Evolutionary conservation across 2,113 vertebrate genomes (phyloP).

Genomic region (Sminthopsis crassicaudata): DNA sequence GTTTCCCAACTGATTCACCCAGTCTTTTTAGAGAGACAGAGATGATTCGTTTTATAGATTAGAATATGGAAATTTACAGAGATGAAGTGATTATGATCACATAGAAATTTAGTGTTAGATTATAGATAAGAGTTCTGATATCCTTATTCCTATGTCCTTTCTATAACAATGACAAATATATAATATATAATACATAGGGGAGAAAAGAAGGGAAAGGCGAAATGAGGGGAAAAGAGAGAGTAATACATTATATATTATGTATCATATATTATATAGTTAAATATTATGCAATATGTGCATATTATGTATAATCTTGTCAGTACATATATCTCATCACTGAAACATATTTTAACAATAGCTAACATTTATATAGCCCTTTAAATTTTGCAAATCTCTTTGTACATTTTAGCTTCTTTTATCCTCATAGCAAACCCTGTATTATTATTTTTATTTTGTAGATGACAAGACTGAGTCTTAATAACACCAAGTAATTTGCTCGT

Average conservation of each 20-base stretch:
- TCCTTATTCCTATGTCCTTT: background rate
- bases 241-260: too few species aligned
- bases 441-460: background rate
- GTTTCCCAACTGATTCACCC: background rate
- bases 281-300: background rate
- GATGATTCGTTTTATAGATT: background rate
- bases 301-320: background rate
- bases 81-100: background rate
- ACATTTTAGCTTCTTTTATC: background rate
- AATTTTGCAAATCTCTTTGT: background rate
- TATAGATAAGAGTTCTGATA: background rate
- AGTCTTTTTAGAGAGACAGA: background rate
- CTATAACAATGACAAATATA: background rate
- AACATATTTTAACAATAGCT: background rate
- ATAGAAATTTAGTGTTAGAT: background rate
- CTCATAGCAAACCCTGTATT: background rate
- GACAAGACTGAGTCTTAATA: background rate
- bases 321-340: background rate
- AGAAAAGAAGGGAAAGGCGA: background rate
- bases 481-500: background rate
- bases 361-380: background rate
- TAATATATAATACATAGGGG: background rate
- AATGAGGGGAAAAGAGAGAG: background rate
- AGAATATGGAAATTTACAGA: background rate
- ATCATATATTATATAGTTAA: too few species aligned